Percentiles rank a stretch among this genome's conserved stretches.
These are phyloP conservation scores for Turritopsis rubra DNA, from an alignment of 30 jellyfish, hydroid and myxozoan genomes.

Conservation along the genomic window DNA sequence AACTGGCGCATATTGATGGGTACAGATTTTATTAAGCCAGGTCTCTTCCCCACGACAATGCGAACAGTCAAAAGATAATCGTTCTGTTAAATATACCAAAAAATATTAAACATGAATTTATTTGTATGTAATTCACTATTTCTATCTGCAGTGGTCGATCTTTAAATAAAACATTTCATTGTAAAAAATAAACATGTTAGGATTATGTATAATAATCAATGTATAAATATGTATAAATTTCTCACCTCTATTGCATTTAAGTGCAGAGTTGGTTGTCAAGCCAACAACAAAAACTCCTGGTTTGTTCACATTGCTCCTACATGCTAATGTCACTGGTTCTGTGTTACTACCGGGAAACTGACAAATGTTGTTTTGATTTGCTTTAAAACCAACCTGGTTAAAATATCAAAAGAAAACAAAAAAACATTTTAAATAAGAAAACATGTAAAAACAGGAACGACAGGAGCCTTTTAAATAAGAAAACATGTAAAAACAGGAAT, in stretches of 20 bases:
- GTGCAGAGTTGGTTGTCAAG: neutral
- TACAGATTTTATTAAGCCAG: neutral
- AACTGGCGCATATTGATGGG: neutral
- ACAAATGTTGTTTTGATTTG: neutral
- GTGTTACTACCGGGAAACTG: neutral
- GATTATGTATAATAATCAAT: too few relatives aligned
- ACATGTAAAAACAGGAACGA: neutral
- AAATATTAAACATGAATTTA: neutral
- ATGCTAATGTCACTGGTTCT: neutral
- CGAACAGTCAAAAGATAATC: neutral
- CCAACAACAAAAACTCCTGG: slow-evolving; percentile 13
- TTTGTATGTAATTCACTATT: neutral
- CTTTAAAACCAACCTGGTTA: slow-evolving; percentile 6
- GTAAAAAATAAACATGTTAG: neutral
- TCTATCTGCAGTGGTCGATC: too few relatives aligned
- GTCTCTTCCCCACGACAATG: neutral
- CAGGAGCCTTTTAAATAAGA: neutral
- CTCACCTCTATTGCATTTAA: neutral
- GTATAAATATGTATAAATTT: too few relatives aligned
- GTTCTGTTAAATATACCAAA: neutral
- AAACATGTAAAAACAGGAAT: neutral
- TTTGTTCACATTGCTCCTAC: neutral
- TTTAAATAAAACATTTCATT: neutral
- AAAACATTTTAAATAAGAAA: neutral
- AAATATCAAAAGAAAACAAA: neutral